Conservation (phyloP, 1,140 invertebrate genomes). For the Ceratitis capitata region DNA sequence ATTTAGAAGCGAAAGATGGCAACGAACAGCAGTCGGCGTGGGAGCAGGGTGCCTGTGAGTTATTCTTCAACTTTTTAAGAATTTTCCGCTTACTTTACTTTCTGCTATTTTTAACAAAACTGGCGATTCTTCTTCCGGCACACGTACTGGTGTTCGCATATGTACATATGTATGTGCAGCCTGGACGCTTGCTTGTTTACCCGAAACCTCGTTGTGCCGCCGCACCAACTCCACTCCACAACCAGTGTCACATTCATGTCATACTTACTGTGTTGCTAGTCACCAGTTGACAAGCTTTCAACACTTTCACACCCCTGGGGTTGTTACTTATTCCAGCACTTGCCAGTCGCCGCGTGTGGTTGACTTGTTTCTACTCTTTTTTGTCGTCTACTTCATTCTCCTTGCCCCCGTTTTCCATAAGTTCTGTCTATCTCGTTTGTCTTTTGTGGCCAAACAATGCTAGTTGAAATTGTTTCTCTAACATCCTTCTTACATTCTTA, state of each 20-base stretch:
- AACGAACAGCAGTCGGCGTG: not conserved
- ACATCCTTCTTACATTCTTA: not conserved
- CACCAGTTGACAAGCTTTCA: constrained; percentile 26
- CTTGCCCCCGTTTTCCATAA: not conserved
- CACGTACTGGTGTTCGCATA: too few relatives aligned
- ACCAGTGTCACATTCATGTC: not conserved
- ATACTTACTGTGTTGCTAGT: not conserved
- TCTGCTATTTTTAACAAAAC: constrained; percentile 4
- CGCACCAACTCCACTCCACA: not conserved
- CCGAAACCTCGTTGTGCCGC: not conserved
- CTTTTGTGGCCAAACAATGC: constrained; percentile 29
- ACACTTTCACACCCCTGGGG: constrained; percentile 10
- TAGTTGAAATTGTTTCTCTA: not conserved
- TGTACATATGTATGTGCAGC: too few relatives aligned
- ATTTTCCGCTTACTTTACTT: constrained; percentile 24
- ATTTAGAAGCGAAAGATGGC: not conserved
- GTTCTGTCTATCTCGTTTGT: constrained; percentile 11
- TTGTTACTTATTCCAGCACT: not conserved
- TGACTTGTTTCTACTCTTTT: too few relatives aligned
- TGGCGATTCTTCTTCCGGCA: not conserved
- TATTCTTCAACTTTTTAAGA: not conserved
- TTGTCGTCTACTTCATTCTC: too few relatives aligned
- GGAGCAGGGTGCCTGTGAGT: not conserved
- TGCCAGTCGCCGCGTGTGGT: not conserved
- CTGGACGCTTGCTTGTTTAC: not conserved